Evolutionary conservation across 1,140 invertebrate genomes (phyloP).

Genomic region (Bombus polaris): DNA sequence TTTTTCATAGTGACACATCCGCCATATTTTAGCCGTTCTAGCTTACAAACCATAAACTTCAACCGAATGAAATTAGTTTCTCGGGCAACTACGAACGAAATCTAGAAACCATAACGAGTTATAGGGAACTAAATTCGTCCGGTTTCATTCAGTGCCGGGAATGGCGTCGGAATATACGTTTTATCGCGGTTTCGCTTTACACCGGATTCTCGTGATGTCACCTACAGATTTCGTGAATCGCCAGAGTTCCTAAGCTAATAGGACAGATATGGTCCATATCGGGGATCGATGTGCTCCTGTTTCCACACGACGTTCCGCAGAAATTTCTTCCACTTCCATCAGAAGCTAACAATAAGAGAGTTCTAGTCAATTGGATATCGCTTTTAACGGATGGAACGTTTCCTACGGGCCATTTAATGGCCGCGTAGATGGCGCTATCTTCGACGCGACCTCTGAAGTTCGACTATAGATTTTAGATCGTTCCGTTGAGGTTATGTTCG

Average conservation of each 20-base stretch:
- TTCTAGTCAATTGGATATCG: not conserved
- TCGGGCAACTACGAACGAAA: not conserved
- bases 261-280: constrained; percentile 44
- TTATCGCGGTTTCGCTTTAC: constrained; percentile 36
- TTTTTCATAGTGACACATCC: not conserved
- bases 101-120: constrained; percentile 33
- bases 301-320: no score
- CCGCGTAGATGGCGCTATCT: not conserved
- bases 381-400: constrained; percentile 6
- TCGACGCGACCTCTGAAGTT: not conserved
- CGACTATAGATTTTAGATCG: not conserved
- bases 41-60: not conserved
- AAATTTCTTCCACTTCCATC: not conserved
- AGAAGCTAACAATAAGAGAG: not conserved
- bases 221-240: constrained; percentile 41
- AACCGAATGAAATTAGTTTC: constrained; percentile 22
- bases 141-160: not conserved
- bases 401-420: constrained; percentile 8
- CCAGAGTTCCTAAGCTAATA: constrained; percentile 36
- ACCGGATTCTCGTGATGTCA: constrained; percentile 22
- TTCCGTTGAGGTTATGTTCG: not conserved
- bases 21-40: not conserved
- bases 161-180: constrained; percentile 18
- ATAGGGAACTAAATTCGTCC: constrained; percentile 16
- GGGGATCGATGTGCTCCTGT: constrained; percentile 29